Conservation (phyloP, 1,140 invertebrate species). For the Armadillidium nasatum region DNA sequence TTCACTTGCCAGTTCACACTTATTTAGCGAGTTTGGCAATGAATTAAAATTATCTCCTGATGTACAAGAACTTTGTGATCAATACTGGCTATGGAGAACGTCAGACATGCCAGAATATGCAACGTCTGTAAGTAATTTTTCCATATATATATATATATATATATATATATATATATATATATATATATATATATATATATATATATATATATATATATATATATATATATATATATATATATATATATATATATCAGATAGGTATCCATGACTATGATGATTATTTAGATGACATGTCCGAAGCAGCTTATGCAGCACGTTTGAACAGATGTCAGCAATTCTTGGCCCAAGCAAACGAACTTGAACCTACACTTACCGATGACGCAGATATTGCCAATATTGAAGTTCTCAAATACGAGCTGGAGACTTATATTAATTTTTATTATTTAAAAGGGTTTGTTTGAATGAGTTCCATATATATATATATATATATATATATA, state of each 20-base stretch:
- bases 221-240: too few species aligned
- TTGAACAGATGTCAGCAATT: background rate
- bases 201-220: too few species aligned
- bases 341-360: background rate
- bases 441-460: slow-evolving; percentile 17
- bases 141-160: too few species aligned
- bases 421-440: slow-evolving; percentile 18
- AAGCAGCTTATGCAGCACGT: slow-evolving; percentile 12
- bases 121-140: too few species aligned
- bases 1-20: too few species aligned
- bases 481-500: too few species aligned
- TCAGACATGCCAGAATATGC: slow-evolving; percentile 23
- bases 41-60: slow-evolving; percentile 17
- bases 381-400: slow-evolving; percentile 19
- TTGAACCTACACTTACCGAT: slow-evolving; percentile 22
- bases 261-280: slow-evolving; percentile 23
- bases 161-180: too few species aligned
- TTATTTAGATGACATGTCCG: slow-evolving; percentile 23
- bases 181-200: too few species aligned
- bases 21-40: too few species aligned
- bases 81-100: slow-evolving; percentile 19
- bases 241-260: too few species aligned
- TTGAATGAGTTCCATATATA: too few species aligned
- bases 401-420: slow-evolving; percentile 12
- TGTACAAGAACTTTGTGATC: slow-evolving; percentile 18